Evolutionary conservation across 2,888 invertebrate genomes (phyloP), one percentile per base, ranked within the genome.

Genomic region (Synergus laeviventris): DNA sequence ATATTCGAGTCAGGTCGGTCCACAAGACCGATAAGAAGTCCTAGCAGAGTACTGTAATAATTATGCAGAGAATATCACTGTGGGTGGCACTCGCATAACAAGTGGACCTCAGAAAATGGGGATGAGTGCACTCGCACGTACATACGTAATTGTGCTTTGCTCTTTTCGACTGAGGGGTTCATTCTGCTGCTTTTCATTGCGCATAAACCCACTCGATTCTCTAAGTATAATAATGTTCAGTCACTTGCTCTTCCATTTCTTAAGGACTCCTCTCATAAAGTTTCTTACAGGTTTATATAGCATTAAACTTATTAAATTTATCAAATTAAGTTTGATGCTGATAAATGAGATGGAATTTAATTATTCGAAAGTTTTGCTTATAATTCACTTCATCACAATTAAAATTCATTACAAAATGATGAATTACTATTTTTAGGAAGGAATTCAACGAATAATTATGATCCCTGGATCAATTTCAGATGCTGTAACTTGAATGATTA

Each of bases 51-150:
- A 80, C 80, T 83, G 84, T 86, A 86, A 88, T 87, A 88, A 88
- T 88, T 88, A 88, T 88, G 87, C 88, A 85, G 84, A 83, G 85
- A 86, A 86, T 87, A 86, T 86, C 86, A 84, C 85, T 81, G 79
- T 76, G 81, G 75, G 82, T 81, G 84, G 80, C 80, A 77, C 75
- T 78, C 76, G 88, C 87, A 86, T 87, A 88, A 81, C 85, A 87
- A 88, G 86, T 84, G 84, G 79, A 76, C 79, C 61, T 56, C 73
- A 73, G 73, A 56, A 73, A 60, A 56, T 56, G 59, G 73, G 18
- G 12, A 16, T 31, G n/a, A 59, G 49, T 31, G 45, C 49, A 49
- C 70, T 31, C n/a, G 31, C 70, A 70, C 70, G 49, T 70, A 70
- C 24, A 62, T 62, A 36, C n/a, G 45, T 49, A 70, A 70, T 70